These are phyloP conservation scores for Tapirus indicus DNA, from an alignment of 2,797 vertebrate genomes.

Conservation along the genomic window DNA sequence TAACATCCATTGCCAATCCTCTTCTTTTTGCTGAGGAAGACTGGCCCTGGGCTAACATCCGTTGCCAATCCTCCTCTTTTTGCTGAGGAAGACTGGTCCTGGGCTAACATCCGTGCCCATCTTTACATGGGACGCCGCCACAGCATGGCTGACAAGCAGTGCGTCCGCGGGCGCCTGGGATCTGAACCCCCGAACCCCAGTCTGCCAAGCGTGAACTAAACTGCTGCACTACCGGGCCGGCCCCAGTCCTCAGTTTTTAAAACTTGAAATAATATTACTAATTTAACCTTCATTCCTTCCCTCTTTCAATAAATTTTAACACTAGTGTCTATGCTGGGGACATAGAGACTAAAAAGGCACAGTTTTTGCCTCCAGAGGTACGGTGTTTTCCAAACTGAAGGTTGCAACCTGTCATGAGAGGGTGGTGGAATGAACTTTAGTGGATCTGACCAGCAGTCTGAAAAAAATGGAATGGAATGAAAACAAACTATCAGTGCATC, in stretches of 20 bases:
- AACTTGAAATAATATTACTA: not conserved
- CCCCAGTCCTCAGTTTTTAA: not conserved
- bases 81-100: no score
- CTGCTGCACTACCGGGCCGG: no score
- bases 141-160: no score
- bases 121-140: no score
- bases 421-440: not conserved
- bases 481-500: not conserved
- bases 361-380: not conserved
- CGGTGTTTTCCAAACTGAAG: not conserved
- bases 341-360: not conserved
- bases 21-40: no score
- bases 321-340: not conserved
- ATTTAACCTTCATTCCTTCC: not conserved
- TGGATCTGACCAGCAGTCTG: not conserved
- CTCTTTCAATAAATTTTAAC: not conserved
- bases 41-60: no score
- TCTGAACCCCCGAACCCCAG: no score
- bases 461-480: not conserved
- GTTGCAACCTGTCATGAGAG: not conserved
- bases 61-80: no score
- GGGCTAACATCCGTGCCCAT: no score
- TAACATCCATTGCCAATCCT: no score
- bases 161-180: no score
- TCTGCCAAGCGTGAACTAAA: no score